Conservation (phyloP, 1,140 invertebrate species). For the Atta cephalotes region DNA sequence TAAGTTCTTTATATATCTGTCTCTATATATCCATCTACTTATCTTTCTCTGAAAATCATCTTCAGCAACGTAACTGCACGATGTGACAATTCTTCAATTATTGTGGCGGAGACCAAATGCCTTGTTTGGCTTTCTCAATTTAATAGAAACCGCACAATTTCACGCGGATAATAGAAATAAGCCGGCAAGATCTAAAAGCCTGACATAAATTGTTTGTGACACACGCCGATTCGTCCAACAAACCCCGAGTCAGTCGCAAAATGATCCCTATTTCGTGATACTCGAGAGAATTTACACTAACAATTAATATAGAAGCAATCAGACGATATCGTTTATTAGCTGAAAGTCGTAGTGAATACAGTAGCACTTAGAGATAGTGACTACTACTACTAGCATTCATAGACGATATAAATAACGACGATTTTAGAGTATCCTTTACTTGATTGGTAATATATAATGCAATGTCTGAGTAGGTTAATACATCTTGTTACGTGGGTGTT, state of each 20-base stretch:
- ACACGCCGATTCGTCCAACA: conserved; percentile 29
- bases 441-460: conserved; percentile 9
- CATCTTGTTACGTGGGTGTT: conserved; percentile 52
- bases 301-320: neutral
- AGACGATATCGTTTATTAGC: neutral
- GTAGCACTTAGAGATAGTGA: neutral
- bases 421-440: conserved; percentile 9
- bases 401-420: neutral
- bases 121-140: conserved; percentile 44
- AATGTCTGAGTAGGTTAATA: conserved; percentile 36
- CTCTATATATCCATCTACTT: neutral
- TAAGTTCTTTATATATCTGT: neutral
- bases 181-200: neutral
- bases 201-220: conserved; percentile 43
- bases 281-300: conserved; percentile 2
- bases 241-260: conserved; percentile 21
- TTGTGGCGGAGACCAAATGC: neutral
- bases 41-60: neutral
- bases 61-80: neutral
- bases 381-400: neutral
- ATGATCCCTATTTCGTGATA: neutral
- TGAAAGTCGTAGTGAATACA: conserved; percentile 3
- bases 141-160: conserved; percentile 61
- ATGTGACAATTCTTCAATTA: conserved; percentile 11
- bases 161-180: conserved; percentile 29